These are phyloP conservation scores for Pollenia amentaria DNA, from an alignment of 2,888 invertebrate genomes.

Conservation along the genomic window DNA sequence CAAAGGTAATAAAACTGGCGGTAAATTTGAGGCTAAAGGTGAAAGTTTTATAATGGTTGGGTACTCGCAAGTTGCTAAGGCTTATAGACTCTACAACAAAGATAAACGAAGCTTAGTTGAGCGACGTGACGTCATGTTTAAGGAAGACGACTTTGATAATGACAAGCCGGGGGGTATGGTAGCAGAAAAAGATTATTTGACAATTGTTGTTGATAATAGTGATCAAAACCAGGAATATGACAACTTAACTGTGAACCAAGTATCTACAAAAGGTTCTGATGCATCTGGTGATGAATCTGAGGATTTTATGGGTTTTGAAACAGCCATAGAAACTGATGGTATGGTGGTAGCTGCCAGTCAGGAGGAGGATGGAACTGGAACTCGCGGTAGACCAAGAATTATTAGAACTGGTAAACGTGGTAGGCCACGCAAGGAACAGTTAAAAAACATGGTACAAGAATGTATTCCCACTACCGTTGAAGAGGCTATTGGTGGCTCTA, in stretches of 20 bases:
- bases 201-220: not conserved
- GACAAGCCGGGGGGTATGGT: too few species aligned
- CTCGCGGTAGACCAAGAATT: not conserved
- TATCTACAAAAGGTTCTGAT: too few species aligned
- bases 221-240: not conserved
- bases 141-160: too few species aligned
- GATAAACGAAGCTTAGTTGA: too few species aligned
- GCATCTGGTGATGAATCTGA: not conserved
- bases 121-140: slow-evolving; percentile 29
- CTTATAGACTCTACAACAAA: too few species aligned
- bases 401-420: slow-evolving; percentile 4
- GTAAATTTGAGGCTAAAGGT: slow-evolving; percentile 18
- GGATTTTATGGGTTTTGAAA: slow-evolving; percentile 14
- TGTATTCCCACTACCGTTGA: not conserved
- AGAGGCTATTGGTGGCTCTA: not conserved
- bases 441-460: not conserved
- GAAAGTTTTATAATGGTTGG: slow-evolving; percentile 33
- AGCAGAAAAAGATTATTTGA: slow-evolving; percentile 18
- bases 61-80: slow-evolving; percentile 34
- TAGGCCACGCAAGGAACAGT: slow-evolving; percentile 9
- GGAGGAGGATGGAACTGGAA: not conserved
- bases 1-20: not conserved
- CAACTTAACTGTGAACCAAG: too few species aligned
- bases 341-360: too few species aligned
- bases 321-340: too few species aligned